phyloP scores from a whole-genome alignment of 1,140 invertebrate species.

The Carposina sasakii region DNA sequence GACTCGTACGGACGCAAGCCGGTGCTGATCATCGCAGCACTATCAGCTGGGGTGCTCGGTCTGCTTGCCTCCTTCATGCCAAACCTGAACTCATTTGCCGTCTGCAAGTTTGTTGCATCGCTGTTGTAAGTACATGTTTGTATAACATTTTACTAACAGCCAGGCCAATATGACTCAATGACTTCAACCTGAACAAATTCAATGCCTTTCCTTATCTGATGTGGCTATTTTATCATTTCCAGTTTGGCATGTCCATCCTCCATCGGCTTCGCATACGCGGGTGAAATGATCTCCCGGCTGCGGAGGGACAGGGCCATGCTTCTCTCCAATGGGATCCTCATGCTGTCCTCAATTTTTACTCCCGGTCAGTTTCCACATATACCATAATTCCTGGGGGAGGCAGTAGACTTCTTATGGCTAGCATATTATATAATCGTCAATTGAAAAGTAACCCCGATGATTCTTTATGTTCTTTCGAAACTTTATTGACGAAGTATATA shows the following conservation, averaged over 20 bases:
- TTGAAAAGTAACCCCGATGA: no score
- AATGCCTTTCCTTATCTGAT: not conserved
- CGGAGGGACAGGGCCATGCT: not conserved
- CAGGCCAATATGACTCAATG: not conserved
- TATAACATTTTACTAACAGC: not conserved
- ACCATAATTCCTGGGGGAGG: no score
- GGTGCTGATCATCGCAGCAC: not conserved
- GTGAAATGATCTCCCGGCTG: not conserved
- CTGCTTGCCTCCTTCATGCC: slow-evolving; percentile 1
- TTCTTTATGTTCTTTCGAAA: no score
- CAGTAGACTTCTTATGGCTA: no score
- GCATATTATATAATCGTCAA: no score
- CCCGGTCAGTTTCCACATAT: not conserved
- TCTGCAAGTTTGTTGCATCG: slow-evolving; percentile 2
- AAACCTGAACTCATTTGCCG: not conserved
- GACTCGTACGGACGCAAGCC: not conserved
- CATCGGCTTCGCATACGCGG: slow-evolving; percentile 2
- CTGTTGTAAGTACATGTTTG: slow-evolving; percentile 3
- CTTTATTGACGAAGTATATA: no score
- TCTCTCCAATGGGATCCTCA: not conserved
- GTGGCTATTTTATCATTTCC: not conserved
- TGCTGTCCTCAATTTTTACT: not conserved
- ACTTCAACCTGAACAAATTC: not conserved
- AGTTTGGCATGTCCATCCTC: not conserved
- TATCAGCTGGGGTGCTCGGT: not conserved